phyloP scores from a whole-genome alignment of 2,113 vertebrate species.

The Corythoichthys intestinalis region DNA sequence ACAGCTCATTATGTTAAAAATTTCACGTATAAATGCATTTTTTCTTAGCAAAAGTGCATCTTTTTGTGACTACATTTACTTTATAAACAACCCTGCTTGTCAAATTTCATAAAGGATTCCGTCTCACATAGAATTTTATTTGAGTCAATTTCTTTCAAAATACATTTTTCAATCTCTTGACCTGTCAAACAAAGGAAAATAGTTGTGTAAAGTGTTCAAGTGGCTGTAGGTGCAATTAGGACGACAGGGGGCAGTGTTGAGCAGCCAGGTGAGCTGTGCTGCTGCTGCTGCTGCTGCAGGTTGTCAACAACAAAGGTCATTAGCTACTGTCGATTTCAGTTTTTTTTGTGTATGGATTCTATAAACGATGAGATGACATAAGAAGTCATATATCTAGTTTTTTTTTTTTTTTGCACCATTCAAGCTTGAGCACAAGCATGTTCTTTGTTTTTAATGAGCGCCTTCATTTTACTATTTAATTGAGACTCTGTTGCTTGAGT shows the following conservation, averaged over 20 bases:
- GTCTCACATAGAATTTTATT: neutral
- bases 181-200: constrained; percentile 9
- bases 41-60: neutral
- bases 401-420: neutral
- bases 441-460: constrained; percentile 7
- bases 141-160: neutral
- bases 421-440: neutral
- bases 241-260: constrained; percentile 74
- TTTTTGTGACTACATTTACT: neutral
- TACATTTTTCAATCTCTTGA: neutral
- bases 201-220: constrained; percentile 1
- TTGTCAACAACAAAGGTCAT: neutral
- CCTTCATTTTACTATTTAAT: constrained; percentile 23
- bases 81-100: neutral
- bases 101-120: neutral
- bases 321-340: neutral
- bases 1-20: neutral
- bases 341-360: neutral
- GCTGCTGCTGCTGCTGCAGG: constrained; percentile 7
- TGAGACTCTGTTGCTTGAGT: constrained; percentile 7
- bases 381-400: neutral
- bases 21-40: neutral
- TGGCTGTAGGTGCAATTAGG: neutral
- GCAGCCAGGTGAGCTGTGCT: constrained; percentile 53
- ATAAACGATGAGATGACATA: neutral